Evolutionary conservation across 30 jellyfish, hydroid and myxozoan genomes (phyloP), one percentile per base, ranked within the genome.

Genomic region (Nemopilema nomurai): DNA sequence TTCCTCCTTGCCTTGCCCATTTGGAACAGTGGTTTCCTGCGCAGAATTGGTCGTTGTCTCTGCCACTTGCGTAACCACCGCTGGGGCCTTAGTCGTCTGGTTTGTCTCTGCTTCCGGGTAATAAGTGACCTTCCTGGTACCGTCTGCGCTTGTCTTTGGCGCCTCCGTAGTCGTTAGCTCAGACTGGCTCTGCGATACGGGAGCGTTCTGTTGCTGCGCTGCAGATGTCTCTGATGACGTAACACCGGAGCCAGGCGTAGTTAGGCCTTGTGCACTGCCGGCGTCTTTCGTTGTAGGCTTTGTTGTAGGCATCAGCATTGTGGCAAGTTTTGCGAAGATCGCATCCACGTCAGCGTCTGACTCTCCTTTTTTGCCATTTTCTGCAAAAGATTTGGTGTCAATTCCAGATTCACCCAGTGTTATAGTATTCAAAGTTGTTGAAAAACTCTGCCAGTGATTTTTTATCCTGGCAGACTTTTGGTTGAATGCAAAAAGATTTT

Each of bases 41-140:
- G 16, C 25, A 23, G 67, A 63, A 8, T 63, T 41, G 18, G 87
- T 77, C 57, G 87, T 62, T 23, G 62, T 75, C 4, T 19, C 50
- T 75, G 18, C 88, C 29, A 53, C 28, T 33, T 63, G 32, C 4
- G 51, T 77, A 1, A 24, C 29, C 28, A 21, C 52, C 49, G 8
- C 62, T 0, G 77, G 33, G 16, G 81, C 71, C 21, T 63, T 71
- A 16, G 86, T 71, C 20, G 87, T 74, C 25, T 24, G 67, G 70
- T 74, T 74, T n/a, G 93, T 28, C 25, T 84, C 87, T 0, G 82
- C 87, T 19, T 74, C 87, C 20, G 93, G 87, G 49, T 84, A 84
- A 31, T 28, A 29, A 1, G 93, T 62, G 21, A 66, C 57, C 8
- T 57, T 71, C 29, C 66, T 27, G 8, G 20, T 32, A 0, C 78